Percentiles rank a stretch among this genome's conserved stretches.
These are phyloP conservation scores for Trinectes maculatus DNA, from an alignment of 2,113 vertebrate genomes.

Conservation along the genomic window DNA sequence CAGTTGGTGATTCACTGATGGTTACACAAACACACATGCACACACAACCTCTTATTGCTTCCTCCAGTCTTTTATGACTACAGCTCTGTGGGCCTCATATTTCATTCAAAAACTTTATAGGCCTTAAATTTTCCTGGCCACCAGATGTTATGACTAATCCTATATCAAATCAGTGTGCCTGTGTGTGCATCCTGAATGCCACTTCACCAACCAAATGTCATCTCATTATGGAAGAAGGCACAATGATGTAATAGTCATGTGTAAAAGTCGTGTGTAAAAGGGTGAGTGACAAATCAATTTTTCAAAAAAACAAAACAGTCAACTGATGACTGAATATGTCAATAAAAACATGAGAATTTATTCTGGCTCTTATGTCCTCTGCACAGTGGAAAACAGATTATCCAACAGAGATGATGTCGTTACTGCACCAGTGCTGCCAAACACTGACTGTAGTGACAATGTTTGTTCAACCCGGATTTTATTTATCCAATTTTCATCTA, in stretches of 20 bases:
- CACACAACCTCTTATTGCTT: slow-evolving; percentile 7
- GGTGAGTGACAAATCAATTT: too few relatives aligned
- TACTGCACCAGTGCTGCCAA: not conserved
- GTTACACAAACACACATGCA: not conserved
- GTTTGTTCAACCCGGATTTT: too few relatives aligned
- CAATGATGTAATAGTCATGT: not conserved
- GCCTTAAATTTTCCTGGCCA: slow-evolving; percentile 6
- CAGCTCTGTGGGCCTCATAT: not conserved
- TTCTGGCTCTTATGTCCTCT: not conserved
- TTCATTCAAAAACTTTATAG: not conserved
- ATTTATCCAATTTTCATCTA: too few relatives aligned
- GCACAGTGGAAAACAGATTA: not conserved
- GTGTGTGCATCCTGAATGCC: slow-evolving; percentile 14
- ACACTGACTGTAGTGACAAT: too few relatives aligned
- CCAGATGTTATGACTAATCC: slow-evolving; percentile 3
- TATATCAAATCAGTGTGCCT: slow-evolving; percentile 26
- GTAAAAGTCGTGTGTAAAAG: too few relatives aligned
- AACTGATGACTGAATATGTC: not conserved
- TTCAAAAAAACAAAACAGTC: not conserved
- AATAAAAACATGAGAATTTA: not conserved
- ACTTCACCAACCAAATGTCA: slow-evolving; percentile 36
- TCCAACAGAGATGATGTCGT: not conserved
- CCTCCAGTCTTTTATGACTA: slow-evolving; percentile 3
- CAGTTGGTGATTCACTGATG: slow-evolving; percentile 37
- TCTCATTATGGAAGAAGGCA: slow-evolving; percentile 1